These are phyloP conservation scores for Enoplosus armatus DNA, from an alignment of 2,797 vertebrate species.

Conservation along the genomic window DNA sequence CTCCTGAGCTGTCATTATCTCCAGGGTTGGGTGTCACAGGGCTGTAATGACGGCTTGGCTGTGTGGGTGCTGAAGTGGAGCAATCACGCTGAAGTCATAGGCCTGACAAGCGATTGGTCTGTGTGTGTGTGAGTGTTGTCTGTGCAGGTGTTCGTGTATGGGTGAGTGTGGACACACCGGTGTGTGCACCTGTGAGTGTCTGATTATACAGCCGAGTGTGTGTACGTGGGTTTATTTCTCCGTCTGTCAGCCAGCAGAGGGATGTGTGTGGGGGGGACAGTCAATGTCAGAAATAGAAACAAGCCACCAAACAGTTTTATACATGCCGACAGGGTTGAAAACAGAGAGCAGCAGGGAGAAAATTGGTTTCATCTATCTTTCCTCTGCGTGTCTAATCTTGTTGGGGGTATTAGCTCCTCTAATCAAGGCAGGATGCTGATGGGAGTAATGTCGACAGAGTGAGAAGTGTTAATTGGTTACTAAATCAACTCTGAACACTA, in stretches of 20 bases:
- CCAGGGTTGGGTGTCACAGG: constrained; percentile 59
- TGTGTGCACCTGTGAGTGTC: constrained; percentile 35
- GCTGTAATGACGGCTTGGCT: constrained; percentile 59
- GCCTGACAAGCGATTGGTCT: constrained; percentile 48
- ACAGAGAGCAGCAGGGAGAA: constrained; percentile 23
- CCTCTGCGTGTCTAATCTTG: constrained; percentile 32
- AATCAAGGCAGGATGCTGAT: constrained; percentile 36
- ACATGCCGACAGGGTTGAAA: constrained; percentile 33
- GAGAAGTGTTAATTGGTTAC: constrained; percentile 58
- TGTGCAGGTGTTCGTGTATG: constrained; percentile 31
- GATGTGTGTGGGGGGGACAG: constrained; percentile 14
- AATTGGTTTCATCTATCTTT: constrained; percentile 55
- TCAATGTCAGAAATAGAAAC: constrained; percentile 67
- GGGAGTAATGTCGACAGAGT: constrained; percentile 24
- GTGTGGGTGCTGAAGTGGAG: constrained; percentile 78
- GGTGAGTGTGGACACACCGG: neutral
- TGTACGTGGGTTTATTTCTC: constrained; percentile 56
- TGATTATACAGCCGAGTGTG: constrained; percentile 55
- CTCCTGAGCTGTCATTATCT: constrained; percentile 72
- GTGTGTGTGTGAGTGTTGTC: constrained; percentile 23
- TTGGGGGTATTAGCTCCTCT: constrained; percentile 1
- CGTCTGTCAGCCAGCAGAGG: constrained; percentile 45
- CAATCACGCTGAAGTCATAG: constrained; percentile 59
- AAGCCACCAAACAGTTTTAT: constrained; percentile 36
- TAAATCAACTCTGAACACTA: constrained; percentile 56